A percentile compares a stretch with the other conserved stretches of the same genome.
Conservation (phyloP, 2,888 invertebrate genomes). For the Drosophila tripunctata region DNA sequence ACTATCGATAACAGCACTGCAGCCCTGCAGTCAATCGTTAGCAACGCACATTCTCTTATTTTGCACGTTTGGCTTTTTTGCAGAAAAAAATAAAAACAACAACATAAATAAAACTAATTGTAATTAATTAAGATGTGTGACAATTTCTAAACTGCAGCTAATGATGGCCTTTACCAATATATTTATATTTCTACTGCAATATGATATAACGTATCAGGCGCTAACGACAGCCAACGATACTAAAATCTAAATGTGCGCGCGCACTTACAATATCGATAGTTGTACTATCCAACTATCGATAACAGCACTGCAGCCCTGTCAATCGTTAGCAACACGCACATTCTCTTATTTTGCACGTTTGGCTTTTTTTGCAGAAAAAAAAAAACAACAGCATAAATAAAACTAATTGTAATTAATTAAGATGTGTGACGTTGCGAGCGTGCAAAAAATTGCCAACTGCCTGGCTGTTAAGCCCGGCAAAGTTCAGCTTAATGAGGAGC, state of each 20-base stretch:
- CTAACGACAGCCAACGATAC: conserved; percentile 36
- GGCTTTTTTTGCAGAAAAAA: conserved; percentile 16
- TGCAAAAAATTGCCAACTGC: conserved; percentile 86
- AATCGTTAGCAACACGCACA: too few relatives aligned
- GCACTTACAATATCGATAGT: conserved; percentile 17
- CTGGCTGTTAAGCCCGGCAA: conserved; percentile 85
- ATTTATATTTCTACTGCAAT: conserved; percentile 64
- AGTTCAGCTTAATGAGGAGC: conserved; percentile 86
- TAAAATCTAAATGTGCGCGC: not conserved
- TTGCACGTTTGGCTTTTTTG: conserved; percentile 40
- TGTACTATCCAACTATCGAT: not conserved
- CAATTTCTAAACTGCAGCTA: conserved; percentile 32
- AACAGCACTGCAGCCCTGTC: conserved; percentile 24
- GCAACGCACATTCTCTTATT: conserved; percentile 20
- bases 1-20: not conserved
- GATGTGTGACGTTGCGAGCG: conserved; percentile 82
- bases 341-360: conserved; percentile 38
- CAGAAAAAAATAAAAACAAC: conserved; percentile 1
- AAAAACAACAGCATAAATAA: conserved; percentile 8
- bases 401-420: conserved; percentile 26
- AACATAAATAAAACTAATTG: conserved; percentile 8
- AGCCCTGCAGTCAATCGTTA: conserved; percentile 30
- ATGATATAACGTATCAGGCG: conserved; percentile 62
- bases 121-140: conserved; percentile 78
- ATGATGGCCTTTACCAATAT: conserved; percentile 54